phyloP scores from a whole-genome alignment of 1,140 invertebrate species.

The Metopolophium dirhodum region DNA sequence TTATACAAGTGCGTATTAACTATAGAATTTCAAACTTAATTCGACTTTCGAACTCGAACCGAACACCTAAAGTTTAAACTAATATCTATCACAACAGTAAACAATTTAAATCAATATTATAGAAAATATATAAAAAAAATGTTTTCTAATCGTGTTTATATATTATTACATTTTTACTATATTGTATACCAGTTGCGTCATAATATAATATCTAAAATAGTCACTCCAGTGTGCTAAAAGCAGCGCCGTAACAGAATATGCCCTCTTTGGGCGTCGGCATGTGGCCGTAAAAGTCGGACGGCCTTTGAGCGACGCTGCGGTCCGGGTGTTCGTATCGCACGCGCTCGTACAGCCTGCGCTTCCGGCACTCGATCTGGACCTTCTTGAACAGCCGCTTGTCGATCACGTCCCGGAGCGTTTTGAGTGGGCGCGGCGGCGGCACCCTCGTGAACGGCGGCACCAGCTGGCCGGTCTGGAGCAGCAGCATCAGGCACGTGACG shows the following conservation, averaged over 20 bases:
- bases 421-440: background rate
- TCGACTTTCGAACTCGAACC: too few relatives aligned
- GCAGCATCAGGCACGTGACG: slow-evolving; percentile 12
- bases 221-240: background rate
- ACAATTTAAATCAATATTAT: too few relatives aligned
- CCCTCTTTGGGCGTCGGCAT: background rate
- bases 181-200: background rate
- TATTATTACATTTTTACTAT: too few relatives aligned
- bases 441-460: background rate
- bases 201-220: background rate
- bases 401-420: slow-evolving; percentile 28
- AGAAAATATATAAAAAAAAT: too few relatives aligned
- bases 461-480: slow-evolving; percentile 1
- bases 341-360: background rate
- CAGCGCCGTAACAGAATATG: background rate
- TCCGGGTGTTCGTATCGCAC: background rate
- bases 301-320: background rate
- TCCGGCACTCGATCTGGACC: slow-evolving; percentile 21
- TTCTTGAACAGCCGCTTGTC: slow-evolving; percentile 24
- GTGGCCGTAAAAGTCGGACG: background rate
- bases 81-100: too few relatives aligned
- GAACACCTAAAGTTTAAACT: too few relatives aligned
- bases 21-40: too few relatives aligned
- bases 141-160: too few relatives aligned
- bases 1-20: too few relatives aligned